These are phyloP conservation scores for Nudaria mundana DNA, from an alignment of 2,888 invertebrate genomes.

Conservation along the genomic window DNA sequence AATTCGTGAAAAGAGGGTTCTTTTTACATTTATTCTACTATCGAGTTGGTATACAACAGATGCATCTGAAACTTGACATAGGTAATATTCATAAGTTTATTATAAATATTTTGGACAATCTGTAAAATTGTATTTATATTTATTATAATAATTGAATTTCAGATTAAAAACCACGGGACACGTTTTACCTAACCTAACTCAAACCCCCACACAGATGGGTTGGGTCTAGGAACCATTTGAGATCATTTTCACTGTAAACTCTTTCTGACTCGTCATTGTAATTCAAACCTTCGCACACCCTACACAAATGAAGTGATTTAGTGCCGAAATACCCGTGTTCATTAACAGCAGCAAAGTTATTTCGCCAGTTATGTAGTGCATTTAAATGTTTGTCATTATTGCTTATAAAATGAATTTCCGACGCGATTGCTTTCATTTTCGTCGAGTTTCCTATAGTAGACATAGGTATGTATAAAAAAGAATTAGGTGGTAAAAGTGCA, in stretches of 20 bases:
- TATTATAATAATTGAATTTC: too few relatives aligned
- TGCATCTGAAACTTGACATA: too few relatives aligned
- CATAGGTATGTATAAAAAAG: conserved; percentile 78
- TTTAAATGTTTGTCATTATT: conserved; percentile 48
- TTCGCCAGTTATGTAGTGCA: conserved; percentile 82
- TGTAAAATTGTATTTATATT: too few relatives aligned
- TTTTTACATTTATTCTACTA: too few relatives aligned
- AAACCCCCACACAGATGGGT: too few relatives aligned
- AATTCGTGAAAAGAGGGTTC: too few relatives aligned
- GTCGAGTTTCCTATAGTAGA: conserved; percentile 20
- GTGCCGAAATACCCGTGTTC: conserved; percentile 86
- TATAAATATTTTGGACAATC: too few relatives aligned
- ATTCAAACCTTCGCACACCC: conserved; percentile 85
- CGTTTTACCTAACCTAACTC: too few relatives aligned
- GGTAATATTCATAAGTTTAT: too few relatives aligned
- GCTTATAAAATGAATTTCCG: conserved; percentile 73
- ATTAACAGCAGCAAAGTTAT: conserved; percentile 77
- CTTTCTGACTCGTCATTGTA: conserved; percentile 67
- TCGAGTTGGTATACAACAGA: too few relatives aligned
- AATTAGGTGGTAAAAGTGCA: conserved; percentile 81
- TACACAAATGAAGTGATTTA: conserved; percentile 82
- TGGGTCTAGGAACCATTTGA: conserved; percentile 43
- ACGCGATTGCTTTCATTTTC: conserved; percentile 71
- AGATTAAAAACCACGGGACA: too few relatives aligned
- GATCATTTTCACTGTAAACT: conserved; percentile 37